A percentile compares a stretch with the other conserved stretches of the same genome.
These are phyloP conservation scores for Ferdinandea cuprea DNA, from an alignment of 2,888 invertebrate genomes.

Conservation along the genomic window DNA sequence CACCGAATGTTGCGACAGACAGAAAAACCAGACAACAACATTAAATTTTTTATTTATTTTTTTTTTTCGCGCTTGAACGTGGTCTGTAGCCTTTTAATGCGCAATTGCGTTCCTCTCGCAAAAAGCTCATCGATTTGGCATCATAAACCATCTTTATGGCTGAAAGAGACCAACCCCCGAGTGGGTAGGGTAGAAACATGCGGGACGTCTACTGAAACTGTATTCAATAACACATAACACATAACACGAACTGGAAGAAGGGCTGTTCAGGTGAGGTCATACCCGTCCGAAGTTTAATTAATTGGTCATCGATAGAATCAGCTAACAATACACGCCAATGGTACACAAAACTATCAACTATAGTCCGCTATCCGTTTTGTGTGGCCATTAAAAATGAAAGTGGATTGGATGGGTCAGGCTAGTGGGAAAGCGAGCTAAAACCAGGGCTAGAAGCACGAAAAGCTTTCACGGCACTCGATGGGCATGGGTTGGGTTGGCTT, in stretches of 20 bases:
- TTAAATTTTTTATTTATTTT: too few relatives aligned
- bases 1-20: constrained; percentile 69
- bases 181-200: too few relatives aligned
- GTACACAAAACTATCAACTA: constrained; percentile 12
- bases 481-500: background rate
- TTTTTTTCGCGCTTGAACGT: constrained; percentile 26
- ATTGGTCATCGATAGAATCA: constrained; percentile 59
- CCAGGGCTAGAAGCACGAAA: background rate
- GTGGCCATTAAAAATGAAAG: constrained; percentile 13
- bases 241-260: background rate
- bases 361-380: background rate
- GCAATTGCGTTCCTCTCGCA: constrained; percentile 71
- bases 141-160: constrained; percentile 50
- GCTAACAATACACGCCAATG: constrained; percentile 43
- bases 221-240: background rate
- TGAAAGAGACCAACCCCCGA: constrained; percentile 12
- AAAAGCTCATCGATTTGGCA: constrained; percentile 73
- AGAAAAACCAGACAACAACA: constrained; percentile 55
- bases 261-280: constrained; percentile 61
- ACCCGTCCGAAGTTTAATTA: constrained; percentile 28
- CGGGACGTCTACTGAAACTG: background rate
- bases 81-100: constrained; percentile 58
- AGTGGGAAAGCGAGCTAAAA: background rate
- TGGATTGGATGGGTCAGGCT: constrained; percentile 1
- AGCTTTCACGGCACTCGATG: constrained; percentile 22